These are phyloP conservation scores for Chelonia mydas DNA, from an alignment of 2,797 vertebrate genomes.

Conservation along the genomic window DNA sequence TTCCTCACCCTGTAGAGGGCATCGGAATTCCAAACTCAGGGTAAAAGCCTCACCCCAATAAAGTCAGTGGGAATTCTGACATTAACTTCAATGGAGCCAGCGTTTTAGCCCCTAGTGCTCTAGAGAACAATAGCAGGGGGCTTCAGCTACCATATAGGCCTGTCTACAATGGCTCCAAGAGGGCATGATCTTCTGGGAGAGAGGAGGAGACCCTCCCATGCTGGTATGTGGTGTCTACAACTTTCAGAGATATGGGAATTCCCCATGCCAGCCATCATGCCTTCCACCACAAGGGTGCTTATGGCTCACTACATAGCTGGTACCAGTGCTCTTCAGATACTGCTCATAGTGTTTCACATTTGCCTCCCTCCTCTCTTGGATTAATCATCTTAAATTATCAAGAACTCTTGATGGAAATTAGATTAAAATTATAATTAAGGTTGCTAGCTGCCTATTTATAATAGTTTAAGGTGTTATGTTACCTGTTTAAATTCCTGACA, in stretches of 20 bases:
- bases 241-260: background rate
- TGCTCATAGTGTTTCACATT: background rate
- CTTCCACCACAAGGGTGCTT: background rate
- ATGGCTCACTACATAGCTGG: background rate
- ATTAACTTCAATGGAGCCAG: background rate
- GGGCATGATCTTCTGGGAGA: background rate
- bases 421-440: background rate
- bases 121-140: background rate
- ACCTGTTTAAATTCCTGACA: background rate
- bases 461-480: background rate
- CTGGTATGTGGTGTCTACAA: no score
- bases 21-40: background rate
- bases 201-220: background rate
- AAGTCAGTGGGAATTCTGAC: background rate
- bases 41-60: background rate
- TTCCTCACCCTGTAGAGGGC: background rate
- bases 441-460: background rate
- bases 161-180: background rate
- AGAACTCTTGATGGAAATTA: background rate
- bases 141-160: background rate
- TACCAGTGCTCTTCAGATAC: background rate
- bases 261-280: background rate
- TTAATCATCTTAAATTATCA: background rate
- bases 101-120: background rate
- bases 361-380: background rate